Base-by-base conservation (phyloP, 2,888 invertebrate genomes). In the Oscheius myriophilus region DNA sequence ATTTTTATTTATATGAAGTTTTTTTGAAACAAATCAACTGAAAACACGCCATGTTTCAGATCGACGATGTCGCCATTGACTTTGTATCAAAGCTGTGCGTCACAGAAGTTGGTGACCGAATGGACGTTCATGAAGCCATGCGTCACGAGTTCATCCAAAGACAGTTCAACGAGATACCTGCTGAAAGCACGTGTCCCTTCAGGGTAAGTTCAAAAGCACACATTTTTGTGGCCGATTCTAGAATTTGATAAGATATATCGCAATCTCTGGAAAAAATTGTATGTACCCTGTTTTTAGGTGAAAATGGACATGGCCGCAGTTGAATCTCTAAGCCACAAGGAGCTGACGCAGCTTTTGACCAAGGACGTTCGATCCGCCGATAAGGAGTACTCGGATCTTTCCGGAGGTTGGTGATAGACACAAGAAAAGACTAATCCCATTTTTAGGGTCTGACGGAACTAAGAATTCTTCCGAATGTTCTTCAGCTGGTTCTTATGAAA, bases 291-390 rank as follows among this genome's bases (percentile, higher is more conserved):
- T 51, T 39, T 79, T 66, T 39, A 83, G 83, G 82, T 84, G 14
- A 84, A 84, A 67, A 76, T 78, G 70, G 84, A 84, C 70, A 84
- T 84, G 84, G 80, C 77, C 23, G 79, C 82, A 11, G 84, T 84
- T 9, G 84, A 84, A 71, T 69, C 72, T 7, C 70, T 84, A 9
- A 69, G 55, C 6, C 84, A 84, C 68, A 51, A 67, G 12, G 70
- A 80, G 52, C 75, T 84, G 18, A 75, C 78, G n/a, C 62, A 75
- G 3, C 69, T 78, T 1, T 72, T 84, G n/a, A 67, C 71, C 26
- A 49, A 62, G 26, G 84, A 84, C 62, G 79, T 83, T 6, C 67
- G 81, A 14, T 82, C 81, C 1, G 82, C 84, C 0, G 78, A 78
- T 25, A 41, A 67, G 42, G 53, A 49, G 4, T 70, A 72, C 43